Conservation (phyloP, 2,888 invertebrate species). For the Agriopis aurantiaria region DNA sequence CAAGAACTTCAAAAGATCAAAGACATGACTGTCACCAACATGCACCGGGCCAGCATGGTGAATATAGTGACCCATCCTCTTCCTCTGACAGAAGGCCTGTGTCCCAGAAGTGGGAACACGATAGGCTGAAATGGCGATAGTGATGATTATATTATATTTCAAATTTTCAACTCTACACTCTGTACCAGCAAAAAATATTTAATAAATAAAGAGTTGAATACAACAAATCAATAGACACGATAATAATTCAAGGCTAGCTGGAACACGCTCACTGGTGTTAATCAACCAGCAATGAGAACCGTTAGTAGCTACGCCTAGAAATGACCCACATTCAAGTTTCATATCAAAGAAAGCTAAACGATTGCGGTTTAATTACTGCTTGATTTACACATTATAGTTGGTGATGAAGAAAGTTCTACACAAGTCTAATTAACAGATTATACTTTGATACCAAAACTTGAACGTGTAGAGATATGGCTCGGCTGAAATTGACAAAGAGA, state of each 20-base stretch:
- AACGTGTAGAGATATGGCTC: background rate
- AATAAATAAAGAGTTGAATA: no score
- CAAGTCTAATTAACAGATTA: slow-evolving; percentile 21
- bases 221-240: slow-evolving; percentile 6
- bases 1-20: no score
- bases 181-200: background rate
- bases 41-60: no score
- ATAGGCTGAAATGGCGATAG: no score
- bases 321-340: slow-evolving; percentile 31
- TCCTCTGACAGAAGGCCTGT: no score
- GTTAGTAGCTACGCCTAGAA: slow-evolving; percentile 13
- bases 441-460: background rate
- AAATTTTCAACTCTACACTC: background rate
- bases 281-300: slow-evolving; percentile 22
- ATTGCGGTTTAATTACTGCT: slow-evolving; percentile 31
- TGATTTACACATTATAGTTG: slow-evolving; percentile 32
- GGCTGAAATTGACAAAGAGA: no score
- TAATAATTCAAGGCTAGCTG: slow-evolving; percentile 14
- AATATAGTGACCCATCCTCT: no score
- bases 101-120: no score
- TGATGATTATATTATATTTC: no score
- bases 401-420: slow-evolving; percentile 36
- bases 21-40: no score
- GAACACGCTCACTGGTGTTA: slow-evolving; percentile 21
- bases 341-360: slow-evolving; percentile 39